A percentile compares a stretch with the other conserved stretches of the same genome.
Conservation (phyloP, 2,888 invertebrate genomes). For the Patella caerulea region DNA sequence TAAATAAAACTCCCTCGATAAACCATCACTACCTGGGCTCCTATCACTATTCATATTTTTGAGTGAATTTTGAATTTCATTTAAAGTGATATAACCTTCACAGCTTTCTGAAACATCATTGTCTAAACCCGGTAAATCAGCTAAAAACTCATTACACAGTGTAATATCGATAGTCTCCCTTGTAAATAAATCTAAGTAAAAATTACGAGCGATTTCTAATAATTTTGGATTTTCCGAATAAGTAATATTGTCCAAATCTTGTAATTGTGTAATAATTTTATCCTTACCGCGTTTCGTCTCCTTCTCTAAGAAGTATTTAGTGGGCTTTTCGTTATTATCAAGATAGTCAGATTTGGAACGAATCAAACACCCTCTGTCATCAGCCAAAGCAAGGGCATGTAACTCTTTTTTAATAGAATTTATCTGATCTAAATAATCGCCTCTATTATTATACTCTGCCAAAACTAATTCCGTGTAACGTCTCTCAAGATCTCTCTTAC, state of each 20-base stretch:
- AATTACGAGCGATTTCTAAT: conserved; percentile 10
- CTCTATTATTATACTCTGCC: conserved; percentile 11
- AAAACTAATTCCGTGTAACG: conserved; percentile 4
- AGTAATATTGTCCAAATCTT: neutral
- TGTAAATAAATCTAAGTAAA: conserved; percentile 17
- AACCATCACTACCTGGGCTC: conserved; percentile 41
- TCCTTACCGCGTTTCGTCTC: conserved; percentile 13
- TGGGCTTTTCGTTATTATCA: conserved; percentile 7
- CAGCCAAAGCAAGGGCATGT: neutral
- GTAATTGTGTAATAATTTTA: conserved; percentile 18
- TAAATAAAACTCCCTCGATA: conserved; percentile 39
- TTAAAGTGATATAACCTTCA: conserved; percentile 16
- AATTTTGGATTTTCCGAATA: conserved; percentile 10
- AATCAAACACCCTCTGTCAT: neutral
- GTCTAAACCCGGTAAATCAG: conserved; percentile 16
- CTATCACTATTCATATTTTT: conserved; percentile 31
- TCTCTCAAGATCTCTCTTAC: neutral
- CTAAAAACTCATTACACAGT: conserved; percentile 16
- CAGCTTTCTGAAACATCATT: neutral
- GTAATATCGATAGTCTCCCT: conserved; percentile 20
- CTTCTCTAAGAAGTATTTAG: conserved; percentile 21
- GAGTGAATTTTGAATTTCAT: conserved; percentile 21
- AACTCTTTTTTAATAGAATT: neutral
- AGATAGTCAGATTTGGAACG: conserved; percentile 5
- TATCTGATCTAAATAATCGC: conserved; percentile 8